Base-by-base conservation (phyloP, 2,888 invertebrate genomes). In the Trimorus sp. region DNA sequence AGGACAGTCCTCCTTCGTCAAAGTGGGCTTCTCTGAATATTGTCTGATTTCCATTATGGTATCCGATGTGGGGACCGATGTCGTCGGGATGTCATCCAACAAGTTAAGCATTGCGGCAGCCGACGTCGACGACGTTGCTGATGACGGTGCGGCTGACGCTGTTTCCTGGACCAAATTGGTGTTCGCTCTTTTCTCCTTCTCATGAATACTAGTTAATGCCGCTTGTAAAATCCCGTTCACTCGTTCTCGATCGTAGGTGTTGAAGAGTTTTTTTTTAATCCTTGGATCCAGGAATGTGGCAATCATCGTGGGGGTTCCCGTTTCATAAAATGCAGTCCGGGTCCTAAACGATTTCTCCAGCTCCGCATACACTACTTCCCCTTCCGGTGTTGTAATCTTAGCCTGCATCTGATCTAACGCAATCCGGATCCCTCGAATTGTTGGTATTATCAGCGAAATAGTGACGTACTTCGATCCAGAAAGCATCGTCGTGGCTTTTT, bases 391-490 rank as follows among this genome's bases (percentile, higher is more conserved):
- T 1, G 26, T 26, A 26, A 26, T 26, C 26, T 3, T 1, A 1
- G 26, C 26, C 1, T 26, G 1, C 26, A 3, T 26, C 4, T 26
- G 26, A 4, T 26, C 4, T 4, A 26, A 26, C 26, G 1, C 2
- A 4, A 26, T 26, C 26, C 4, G 1, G 15, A 62, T 70, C n/a
- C 60, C 71, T 26, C 14, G 60, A 26, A 59, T 62, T 0, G 60
- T 15, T 42, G 71, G 71, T 37, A 71, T 4, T 8, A 71, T 51
- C 1, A 71, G 48, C 2, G 62, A 71, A 2, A 60, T 37, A 15
- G 71, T 71, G 0, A 71, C 62, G 62, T 71, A 71, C 1, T n/a
- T 45, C 4, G 71, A 71, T 26, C 49, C 60, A 9, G 71, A 71
- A 42, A 62, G 53, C 42, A 45, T 37, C 4, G n/a, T 42, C 12